Evolutionary conservation across 2,888 invertebrate genomes (phyloP), one percentile per base, ranked within the genome.

Genomic region (Sinodicranocentrus sp.): DNA sequence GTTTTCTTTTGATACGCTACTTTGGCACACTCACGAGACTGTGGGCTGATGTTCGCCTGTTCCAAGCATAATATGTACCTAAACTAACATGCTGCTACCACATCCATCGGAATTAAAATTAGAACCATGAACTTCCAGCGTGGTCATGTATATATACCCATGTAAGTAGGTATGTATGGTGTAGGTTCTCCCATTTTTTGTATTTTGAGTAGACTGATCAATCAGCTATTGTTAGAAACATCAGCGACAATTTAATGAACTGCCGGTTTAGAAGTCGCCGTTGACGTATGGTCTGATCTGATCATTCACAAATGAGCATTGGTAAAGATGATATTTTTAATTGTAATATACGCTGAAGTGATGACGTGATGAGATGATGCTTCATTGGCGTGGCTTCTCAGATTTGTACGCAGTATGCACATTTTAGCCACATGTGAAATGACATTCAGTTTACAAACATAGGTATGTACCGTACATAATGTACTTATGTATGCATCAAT

Each of bases 11-110:
- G n/a, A n/a, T n/a, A n/a, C n/a, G n/a, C n/a, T n/a, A n/a, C n/a
- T n/a, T n/a, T n/a, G n/a, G n/a, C n/a, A 33, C 23, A 10, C 59
- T 21, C 59, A 59, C 59, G 59, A 59, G 59, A 59, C 59, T 21
- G 21, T 59, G 59, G 21, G 59, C 52, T 52, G 52, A 52, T 52
- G 3, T 52, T 52, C 17, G 5, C 15, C 52, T 5, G 19, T 52
- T 15, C 6, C 15, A 33, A 33, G 33, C 33, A 3, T 33, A 71
- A 71, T 71, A 43, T 28, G 39, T 54, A 54, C 21, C 17, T n/a
- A 48, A 33, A 33, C n/a, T n/a, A n/a, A n/a, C 23, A 44, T n/a
- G 17, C 67, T 13, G 5, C 21, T 43, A 19, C 39, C 15, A 19
- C 13, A 44, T n/a, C n/a, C n/a, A n/a, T n/a, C n/a, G n/a, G n/a